Conservation (phyloP, 1,140 invertebrate species). For the Portunus trituberculatus region DNA sequence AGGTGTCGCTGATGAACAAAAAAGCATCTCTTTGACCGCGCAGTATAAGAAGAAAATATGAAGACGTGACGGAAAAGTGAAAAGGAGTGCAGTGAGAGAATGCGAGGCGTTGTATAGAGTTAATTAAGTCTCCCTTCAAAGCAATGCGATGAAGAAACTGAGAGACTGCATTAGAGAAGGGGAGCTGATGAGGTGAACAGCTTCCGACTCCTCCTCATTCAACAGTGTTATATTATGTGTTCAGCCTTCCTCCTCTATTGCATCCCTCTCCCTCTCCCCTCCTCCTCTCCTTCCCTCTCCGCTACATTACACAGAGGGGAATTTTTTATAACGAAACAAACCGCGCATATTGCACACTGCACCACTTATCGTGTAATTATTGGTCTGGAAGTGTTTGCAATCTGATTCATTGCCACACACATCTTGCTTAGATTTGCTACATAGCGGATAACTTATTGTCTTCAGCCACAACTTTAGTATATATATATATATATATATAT, state of each 20-base stretch:
- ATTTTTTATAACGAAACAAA: no score
- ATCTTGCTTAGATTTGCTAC: no score
- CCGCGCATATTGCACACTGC: no score
- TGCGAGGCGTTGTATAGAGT: background rate
- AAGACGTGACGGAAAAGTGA: background rate
- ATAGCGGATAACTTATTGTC: no score
- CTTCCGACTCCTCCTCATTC: background rate
- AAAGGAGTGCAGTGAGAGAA: background rate
- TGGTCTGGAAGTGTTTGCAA: no score
- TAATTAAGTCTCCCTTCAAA: constrained; percentile 14
- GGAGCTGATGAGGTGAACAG: background rate
- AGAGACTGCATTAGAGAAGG: constrained; percentile 12
- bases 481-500: no score
- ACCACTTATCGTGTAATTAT: no score
- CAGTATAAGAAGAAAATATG: background rate
- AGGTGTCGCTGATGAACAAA: no score
- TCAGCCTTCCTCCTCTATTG: background rate
- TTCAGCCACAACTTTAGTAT: no score
- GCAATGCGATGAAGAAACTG: constrained; percentile 12
- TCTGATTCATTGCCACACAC: no score
- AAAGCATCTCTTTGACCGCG: background rate
- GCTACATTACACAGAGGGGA: no score
- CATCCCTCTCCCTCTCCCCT: background rate
- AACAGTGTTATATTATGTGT: background rate
- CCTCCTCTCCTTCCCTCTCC: background rate